phyloP scores from a whole-genome alignment of 1,140 invertebrate genomes.

The Heliconius melpomene region DNA sequence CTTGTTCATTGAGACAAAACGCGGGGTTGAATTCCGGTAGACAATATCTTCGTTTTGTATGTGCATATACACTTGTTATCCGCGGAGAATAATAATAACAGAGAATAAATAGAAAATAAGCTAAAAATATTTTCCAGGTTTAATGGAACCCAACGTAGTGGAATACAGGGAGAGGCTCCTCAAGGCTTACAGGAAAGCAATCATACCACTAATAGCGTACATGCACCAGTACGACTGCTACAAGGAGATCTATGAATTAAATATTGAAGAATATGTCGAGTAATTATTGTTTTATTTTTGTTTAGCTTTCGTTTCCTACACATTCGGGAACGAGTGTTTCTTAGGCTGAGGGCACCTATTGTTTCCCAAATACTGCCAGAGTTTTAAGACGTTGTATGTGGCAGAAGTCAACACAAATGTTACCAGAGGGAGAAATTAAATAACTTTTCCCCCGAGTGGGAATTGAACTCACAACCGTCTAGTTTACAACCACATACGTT shows the following conservation, averaged over 20 bases:
- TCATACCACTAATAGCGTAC: conserved; percentile 84
- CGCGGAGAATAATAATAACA: no score
- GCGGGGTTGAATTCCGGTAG: no score
- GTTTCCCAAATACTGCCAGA: no score
- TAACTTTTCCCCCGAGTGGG: background rate
- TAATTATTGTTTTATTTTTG: conserved; percentile 52
- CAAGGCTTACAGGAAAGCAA: conserved; percentile 82
- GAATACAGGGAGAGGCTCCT: conserved; percentile 78
- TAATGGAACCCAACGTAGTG: conserved; percentile 83
- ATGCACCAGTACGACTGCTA: conserved; percentile 81
- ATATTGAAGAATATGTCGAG: conserved; percentile 82
- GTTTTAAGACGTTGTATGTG: no score
- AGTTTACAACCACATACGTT: background rate
- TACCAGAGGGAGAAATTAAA: background rate
- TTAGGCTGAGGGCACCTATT: no score
- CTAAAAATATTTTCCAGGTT: conserved; percentile 38
- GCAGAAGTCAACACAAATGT: background rate
- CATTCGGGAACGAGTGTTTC: no score
- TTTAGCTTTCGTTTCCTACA: background rate
- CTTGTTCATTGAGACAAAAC: no score
- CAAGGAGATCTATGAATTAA: conserved; percentile 78
- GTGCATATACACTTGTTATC: no score
- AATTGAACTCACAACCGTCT: background rate
- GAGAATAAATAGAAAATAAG: background rate
- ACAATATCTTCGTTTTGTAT: no score